Percentiles rank a stretch among this genome's conserved stretches.
Conservation (phyloP, 2,797 vertebrate species). For the Otus scops region DNA sequence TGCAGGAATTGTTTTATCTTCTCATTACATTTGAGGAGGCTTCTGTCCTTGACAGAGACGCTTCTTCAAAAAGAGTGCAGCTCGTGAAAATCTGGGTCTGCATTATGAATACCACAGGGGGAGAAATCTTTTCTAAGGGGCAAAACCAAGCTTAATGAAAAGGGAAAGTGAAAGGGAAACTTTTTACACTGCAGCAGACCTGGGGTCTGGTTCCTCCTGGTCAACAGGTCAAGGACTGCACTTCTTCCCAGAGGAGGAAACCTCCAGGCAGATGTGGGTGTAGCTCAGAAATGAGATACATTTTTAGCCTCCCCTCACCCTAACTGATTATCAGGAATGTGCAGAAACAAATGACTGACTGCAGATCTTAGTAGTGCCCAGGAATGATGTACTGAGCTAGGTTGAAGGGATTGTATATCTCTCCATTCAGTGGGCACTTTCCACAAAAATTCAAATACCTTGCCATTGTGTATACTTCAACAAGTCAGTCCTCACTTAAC, state of each 20-base stretch:
- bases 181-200: background rate
- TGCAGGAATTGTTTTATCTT: background rate
- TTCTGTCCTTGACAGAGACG: background rate
- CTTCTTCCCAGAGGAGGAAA: background rate
- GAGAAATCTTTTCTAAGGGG: background rate
- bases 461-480: background rate
- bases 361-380: background rate
- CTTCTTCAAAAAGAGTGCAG: background rate
- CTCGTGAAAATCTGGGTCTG: background rate
- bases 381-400: background rate
- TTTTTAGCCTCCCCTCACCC: background rate
- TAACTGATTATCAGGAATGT: background rate
- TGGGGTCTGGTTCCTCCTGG: accelerated
- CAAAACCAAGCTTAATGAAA: background rate
- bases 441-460: background rate
- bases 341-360: background rate
- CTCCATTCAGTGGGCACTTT: background rate
- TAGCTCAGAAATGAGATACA: background rate
- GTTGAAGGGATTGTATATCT: background rate
- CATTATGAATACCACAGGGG: background rate
- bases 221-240: background rate
- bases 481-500: background rate
- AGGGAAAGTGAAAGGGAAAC: background rate
- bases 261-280: background rate
- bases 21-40: background rate